Evolutionary conservation across 2,797 vertebrate genomes (phyloP).

Genomic region (Alfaro cultratus): DNA sequence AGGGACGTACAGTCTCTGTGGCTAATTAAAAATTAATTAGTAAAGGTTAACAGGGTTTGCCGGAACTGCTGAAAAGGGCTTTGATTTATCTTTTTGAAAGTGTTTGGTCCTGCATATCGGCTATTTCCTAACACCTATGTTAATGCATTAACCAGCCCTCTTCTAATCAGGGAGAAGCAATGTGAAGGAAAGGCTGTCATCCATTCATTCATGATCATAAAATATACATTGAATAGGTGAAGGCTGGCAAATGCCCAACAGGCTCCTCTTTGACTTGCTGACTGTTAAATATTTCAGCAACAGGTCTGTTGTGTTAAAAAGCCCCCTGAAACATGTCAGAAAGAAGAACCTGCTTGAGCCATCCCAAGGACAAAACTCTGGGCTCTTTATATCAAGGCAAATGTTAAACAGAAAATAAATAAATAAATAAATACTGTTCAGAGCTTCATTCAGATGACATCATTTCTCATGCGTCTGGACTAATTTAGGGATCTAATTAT

Average conservation of each 20-base stretch:
- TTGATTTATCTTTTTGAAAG: background rate
- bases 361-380: slow-evolving; percentile 10
- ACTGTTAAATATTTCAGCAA: slow-evolving; percentile 68
- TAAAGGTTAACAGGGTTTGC: background rate
- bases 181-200: slow-evolving; percentile 54
- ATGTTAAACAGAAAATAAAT: background rate
- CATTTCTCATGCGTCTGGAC: background rate
- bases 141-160: slow-evolving; percentile 28
- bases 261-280: slow-evolving; percentile 48
- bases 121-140: slow-evolving; percentile 21
- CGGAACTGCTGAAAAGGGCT: background rate
- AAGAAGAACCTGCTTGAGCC: slow-evolving; percentile 30
- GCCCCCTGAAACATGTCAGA: slow-evolving; percentile 39
- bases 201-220: slow-evolving; percentile 68
- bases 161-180: slow-evolving; percentile 18
- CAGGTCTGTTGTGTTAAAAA: slow-evolving; percentile 52
- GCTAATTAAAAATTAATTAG: slow-evolving; percentile 10
- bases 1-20: slow-evolving; percentile 1
- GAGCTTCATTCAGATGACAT: background rate
- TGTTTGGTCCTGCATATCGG: slow-evolving; percentile 12
- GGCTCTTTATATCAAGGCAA: background rate
- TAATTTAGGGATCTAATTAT: background rate
- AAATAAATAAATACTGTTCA: background rate
- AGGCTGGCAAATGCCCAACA: slow-evolving; percentile 50
- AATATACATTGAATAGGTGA: slow-evolving; percentile 66